These are phyloP conservation scores for Galemys pyrenaicus DNA, from an alignment of 2,113 vertebrate species.

Conservation along the genomic window DNA sequence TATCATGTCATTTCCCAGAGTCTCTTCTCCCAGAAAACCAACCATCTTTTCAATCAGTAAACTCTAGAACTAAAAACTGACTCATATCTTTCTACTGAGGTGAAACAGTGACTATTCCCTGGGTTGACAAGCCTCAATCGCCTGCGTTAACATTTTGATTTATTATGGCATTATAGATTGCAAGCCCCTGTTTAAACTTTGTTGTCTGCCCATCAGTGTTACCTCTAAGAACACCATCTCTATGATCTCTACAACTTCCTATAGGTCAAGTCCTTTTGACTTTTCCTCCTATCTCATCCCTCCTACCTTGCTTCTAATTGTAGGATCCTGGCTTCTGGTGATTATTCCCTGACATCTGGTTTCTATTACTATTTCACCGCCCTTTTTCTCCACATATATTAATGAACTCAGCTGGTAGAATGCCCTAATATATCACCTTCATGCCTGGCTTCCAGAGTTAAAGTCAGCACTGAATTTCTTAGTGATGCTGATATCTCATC, in stretches of 20 bases:
- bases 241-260: not conserved
- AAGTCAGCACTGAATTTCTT: not conserved
- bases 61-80: not conserved
- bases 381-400: not conserved
- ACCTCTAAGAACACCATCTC: not conserved
- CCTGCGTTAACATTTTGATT: not conserved
- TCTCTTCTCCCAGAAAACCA: not conserved
- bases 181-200: not conserved
- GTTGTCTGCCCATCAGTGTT: not conserved
- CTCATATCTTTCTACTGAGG: not conserved
- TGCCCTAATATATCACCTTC: not conserved
- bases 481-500: not conserved
- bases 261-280: not conserved
- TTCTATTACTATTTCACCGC: not conserved
- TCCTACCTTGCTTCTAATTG: not conserved
- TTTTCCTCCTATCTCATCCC: not conserved
- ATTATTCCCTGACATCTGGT: not conserved
- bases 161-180: not conserved
- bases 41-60: not conserved
- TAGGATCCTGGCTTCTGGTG: not conserved
- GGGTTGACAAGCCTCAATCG: not conserved
- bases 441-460: not conserved
- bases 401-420: not conserved
- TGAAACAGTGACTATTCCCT: not conserved
- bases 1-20: not conserved